Evolutionary conservation across 2,113 vertebrate genomes (phyloP), one percentile per base, ranked within the genome.

Genomic region (Vimba vimba): DNA sequence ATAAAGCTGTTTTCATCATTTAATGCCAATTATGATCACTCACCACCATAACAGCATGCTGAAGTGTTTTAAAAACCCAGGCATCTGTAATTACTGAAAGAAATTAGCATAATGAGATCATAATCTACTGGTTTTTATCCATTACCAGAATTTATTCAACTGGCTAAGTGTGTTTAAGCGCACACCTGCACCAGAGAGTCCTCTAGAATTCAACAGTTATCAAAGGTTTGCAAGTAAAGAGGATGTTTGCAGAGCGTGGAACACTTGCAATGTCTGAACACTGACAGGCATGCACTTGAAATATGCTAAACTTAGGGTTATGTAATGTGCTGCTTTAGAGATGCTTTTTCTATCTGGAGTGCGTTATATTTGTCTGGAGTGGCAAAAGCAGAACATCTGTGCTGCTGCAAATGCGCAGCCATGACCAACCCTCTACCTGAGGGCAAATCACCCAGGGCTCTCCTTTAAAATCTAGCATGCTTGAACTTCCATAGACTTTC

Each of bases 261-360:
- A 43, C 43, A 64, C 45, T 36, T 33, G 13, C 75, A n/a, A 36
- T 73, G 68, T 36, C 47, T 50, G 12, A 52, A 52, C 27, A 23
- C 25, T 13, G 81, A 50, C 47, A 45, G 30, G 25, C 82, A 36
- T 68, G 17, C 23, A 30, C 85, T 59, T 59, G 11, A 77, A 84
- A 84, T 77, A 81, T 76, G 81, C 47, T 66, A 76, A 68, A 86
- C 30, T 21, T 36, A 66, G 68, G 73, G 66, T 87, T 87, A 11
- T 86, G 60, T 81, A 75, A 69, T 85, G 64, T 12, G 12, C 80
- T 55, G 30, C 47, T 60, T 78, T 33, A 27, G 47, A 27, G 57
- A 30, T 83, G 62, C 25, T 60, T 82, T 74, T 66, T 60, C 64
- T 76, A 50, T 69, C 50, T 60, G 25, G 33, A 84, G 27, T 68